These are phyloP conservation scores for Tetrao urogallus DNA, from an alignment of 2,113 vertebrate genomes.

Conservation along the genomic window DNA sequence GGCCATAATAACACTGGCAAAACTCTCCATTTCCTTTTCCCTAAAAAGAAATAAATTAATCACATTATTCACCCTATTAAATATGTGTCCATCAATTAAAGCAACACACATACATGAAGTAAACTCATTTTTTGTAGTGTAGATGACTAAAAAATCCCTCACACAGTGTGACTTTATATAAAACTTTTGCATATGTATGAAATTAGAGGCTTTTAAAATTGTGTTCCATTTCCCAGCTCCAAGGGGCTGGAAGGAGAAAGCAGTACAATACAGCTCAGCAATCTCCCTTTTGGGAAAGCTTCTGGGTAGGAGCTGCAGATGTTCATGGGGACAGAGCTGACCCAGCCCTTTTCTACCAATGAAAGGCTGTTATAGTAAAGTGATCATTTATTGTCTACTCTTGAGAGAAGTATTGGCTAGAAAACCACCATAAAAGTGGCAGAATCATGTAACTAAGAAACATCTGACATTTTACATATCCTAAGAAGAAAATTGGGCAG, in stretches of 20 bases:
- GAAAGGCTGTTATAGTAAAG: background rate
- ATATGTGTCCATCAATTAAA: background rate
- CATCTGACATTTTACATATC: background rate
- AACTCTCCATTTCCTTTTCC: constrained; percentile 90
- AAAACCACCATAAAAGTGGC: background rate
- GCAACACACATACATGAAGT: background rate
- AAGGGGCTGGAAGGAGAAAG: background rate
- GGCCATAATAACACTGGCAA: constrained; percentile 93
- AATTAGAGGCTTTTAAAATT: background rate
- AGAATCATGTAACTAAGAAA: background rate
- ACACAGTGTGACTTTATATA: background rate
- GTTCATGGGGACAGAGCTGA: rapidly evolving
- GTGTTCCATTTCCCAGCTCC: background rate
- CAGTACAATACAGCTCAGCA: background rate
- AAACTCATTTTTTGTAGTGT: background rate
- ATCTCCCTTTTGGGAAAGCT: background rate
- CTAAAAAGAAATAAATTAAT: constrained; percentile 74
- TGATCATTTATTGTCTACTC: background rate
- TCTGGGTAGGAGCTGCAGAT: background rate
- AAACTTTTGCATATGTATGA: background rate
- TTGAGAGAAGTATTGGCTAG: background rate
- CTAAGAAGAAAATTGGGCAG: background rate
- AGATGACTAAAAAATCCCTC: background rate
- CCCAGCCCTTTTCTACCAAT: background rate
- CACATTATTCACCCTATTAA: background rate